Percentiles rank a stretch among this genome's conserved stretches.
Evolutionary conservation across 1,140 invertebrate species (phyloP).

Genomic region (Agrypnia vestita): DNA sequence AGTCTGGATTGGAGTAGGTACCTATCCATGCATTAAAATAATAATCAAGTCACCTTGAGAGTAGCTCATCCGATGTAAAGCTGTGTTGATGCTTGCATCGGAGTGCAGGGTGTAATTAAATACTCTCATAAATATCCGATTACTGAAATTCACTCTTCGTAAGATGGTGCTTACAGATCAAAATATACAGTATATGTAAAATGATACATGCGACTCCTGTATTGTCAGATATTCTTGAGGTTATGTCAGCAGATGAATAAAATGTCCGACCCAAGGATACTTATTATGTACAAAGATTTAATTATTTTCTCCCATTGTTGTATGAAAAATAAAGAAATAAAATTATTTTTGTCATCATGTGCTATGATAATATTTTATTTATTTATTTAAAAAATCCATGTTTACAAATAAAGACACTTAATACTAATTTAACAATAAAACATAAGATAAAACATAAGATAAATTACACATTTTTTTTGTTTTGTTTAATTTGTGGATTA

Average conservation of each 20-base stretch:
- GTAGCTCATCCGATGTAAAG: constrained; percentile 10
- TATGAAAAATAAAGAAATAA: too few relatives aligned
- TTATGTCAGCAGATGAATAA: constrained; percentile 4
- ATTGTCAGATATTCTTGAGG: constrained; percentile 17
- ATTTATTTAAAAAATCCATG: too few relatives aligned
- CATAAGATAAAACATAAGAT: too few relatives aligned
- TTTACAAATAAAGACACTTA: too few relatives aligned
- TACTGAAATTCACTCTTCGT: constrained; percentile 28
- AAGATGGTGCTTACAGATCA: constrained; percentile 28
- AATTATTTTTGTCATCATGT: background rate
- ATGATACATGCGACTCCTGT: constrained; percentile 32
- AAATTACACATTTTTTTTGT: too few relatives aligned
- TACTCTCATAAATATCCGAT: constrained; percentile 16
- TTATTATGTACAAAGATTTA: too few relatives aligned
- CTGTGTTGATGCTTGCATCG: background rate
- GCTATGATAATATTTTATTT: too few relatives aligned
- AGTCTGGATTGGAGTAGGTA: too few relatives aligned
- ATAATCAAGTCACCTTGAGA: constrained; percentile 4
- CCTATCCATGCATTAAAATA: background rate
- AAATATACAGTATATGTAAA: constrained; percentile 30
- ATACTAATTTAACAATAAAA: too few relatives aligned
- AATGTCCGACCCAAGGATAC: too few relatives aligned
- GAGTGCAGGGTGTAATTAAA: constrained; percentile 26
- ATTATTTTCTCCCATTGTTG: too few relatives aligned
- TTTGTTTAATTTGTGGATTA: too few relatives aligned